Percentiles rank a stretch among this genome's conserved stretches.
phyloP scores from a whole-genome alignment of 2,113 vertebrate genomes.

The Hypomesus transpacificus region DNA sequence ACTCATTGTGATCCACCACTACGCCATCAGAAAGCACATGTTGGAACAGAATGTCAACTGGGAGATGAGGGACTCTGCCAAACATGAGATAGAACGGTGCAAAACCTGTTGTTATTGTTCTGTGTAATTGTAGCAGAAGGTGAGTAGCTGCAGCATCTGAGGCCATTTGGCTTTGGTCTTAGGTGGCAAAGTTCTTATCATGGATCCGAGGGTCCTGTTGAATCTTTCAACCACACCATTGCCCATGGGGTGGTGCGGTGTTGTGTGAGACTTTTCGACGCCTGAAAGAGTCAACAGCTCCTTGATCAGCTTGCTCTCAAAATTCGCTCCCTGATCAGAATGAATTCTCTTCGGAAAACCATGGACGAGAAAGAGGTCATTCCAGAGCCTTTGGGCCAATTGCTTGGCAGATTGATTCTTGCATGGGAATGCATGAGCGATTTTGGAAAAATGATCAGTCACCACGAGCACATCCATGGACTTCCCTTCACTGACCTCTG shows the following conservation, averaged over 20 bases:
- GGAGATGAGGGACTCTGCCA: slow-evolving; percentile 16
- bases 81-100: slow-evolving; percentile 21
- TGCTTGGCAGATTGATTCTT: slow-evolving; percentile 5
- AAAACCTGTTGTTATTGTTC: slow-evolving; percentile 5
- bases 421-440: slow-evolving; percentile 9
- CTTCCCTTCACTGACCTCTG: neutral
- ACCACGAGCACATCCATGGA: slow-evolving; percentile 20
- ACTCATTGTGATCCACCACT: slow-evolving; percentile 7
- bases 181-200: slow-evolving; percentile 2
- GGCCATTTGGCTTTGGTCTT: slow-evolving; percentile 6
- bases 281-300: slow-evolving; percentile 14
- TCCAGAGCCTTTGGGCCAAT: slow-evolving; percentile 15
- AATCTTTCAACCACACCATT: slow-evolving; percentile 1
- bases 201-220: slow-evolving; percentile 9
- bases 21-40: slow-evolving; percentile 3
- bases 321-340: slow-evolving; percentile 24
- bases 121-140: slow-evolving; percentile 14
- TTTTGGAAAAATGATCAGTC: slow-evolving; percentile 5
- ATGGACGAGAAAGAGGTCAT: slow-evolving; percentile 17
- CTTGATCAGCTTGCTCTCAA: slow-evolving; percentile 19
- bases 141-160: too few species aligned
- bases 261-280: slow-evolving; percentile 14
- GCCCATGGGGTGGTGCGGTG: slow-evolving; percentile 13
- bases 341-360: slow-evolving; percentile 18
- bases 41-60: slow-evolving; percentile 30